Base-by-base conservation (phyloP, 2,797 vertebrate species). In the Heliangelus exortis region DNA sequence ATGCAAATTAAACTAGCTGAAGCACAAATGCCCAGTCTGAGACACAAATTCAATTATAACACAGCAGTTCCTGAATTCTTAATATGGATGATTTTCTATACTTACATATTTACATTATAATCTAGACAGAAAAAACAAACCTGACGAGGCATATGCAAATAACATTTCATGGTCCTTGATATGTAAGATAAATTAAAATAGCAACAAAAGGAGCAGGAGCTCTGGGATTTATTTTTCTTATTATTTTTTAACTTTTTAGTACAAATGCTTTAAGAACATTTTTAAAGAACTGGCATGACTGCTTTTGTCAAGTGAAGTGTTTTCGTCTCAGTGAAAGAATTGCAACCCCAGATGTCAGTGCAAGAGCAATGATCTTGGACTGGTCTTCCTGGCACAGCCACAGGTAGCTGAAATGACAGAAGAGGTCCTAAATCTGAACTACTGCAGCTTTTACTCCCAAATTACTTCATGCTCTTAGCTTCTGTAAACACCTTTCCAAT, bases 41-140 rank as follows among this genome's bases (percentile, higher is more conserved):
- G 62, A 94, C 87, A 95, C 10, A 94, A 97, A 95, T 91, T 91
- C 94, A 96, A 93, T 96, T 97, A 89, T 54, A 89, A 96, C 61
- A 87, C 71, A 69, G 91, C 53, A 90, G 53, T 54, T 54, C 3
- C 26, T 88, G 83, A 95, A 96, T 81, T 92, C 41, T 90, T 78
- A 62, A 90, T 88, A 96, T 26, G 26, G 28, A 81, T 2, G 18
- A 15, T 90, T 87, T 91, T 68, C 61, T 61, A n/a, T 59, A 81
- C 82, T 72, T 89, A 57, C 0, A 5, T 65, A 77, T 55, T 90
- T 59, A 91, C 51, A 76, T 78, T 75, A 92, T 91, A 63, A 91
- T 73, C 25, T 76, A 81, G 50, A 85, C 7, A 75, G 41, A 63
- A 78, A 58, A 84, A 67, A 21, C 11, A 15, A 89, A 18, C 4